Conservation (phyloP, 1,140 invertebrate genomes). For the Daktulosphaira vitifoliae region DNA sequence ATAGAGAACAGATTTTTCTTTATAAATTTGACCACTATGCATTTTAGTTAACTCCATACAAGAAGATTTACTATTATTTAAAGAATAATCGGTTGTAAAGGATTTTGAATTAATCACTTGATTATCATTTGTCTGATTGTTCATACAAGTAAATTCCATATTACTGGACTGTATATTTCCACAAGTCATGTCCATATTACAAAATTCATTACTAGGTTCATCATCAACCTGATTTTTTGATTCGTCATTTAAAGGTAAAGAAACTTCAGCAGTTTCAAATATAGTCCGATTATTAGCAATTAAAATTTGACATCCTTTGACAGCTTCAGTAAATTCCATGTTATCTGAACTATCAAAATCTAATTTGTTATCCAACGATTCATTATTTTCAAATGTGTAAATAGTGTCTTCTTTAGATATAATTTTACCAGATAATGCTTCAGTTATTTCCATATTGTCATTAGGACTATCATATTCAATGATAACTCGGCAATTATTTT, state of each 20-base stretch:
- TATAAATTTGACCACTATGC: background rate
- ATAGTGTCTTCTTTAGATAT: background rate
- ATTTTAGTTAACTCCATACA: constrained; percentile 6
- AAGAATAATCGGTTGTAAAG: background rate
- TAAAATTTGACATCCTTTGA: background rate
- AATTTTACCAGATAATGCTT: constrained; percentile 14
- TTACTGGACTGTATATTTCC: background rate
- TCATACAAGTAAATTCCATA: constrained; percentile 1
- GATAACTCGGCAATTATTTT: background rate
- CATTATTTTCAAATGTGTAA: constrained; percentile 18
- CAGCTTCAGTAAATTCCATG: constrained; percentile 20
- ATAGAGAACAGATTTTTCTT: background rate
- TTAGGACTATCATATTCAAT: constrained; percentile 25
- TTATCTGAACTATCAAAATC: constrained; percentile 1
- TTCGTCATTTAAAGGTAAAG: constrained; percentile 4
- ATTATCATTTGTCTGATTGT: too few species aligned
- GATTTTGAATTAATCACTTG: too few species aligned
- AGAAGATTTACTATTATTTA: background rate
- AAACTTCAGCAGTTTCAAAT: background rate
- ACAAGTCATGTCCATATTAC: constrained; percentile 14
- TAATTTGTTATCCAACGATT: background rate
- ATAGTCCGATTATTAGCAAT: background rate
- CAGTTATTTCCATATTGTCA: constrained; percentile 28
- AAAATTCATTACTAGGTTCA: constrained; percentile 3
- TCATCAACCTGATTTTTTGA: too few species aligned